Evolutionary conservation across 2,888 invertebrate species (phyloP).

Genomic region (Agrochola circellaris): DNA sequence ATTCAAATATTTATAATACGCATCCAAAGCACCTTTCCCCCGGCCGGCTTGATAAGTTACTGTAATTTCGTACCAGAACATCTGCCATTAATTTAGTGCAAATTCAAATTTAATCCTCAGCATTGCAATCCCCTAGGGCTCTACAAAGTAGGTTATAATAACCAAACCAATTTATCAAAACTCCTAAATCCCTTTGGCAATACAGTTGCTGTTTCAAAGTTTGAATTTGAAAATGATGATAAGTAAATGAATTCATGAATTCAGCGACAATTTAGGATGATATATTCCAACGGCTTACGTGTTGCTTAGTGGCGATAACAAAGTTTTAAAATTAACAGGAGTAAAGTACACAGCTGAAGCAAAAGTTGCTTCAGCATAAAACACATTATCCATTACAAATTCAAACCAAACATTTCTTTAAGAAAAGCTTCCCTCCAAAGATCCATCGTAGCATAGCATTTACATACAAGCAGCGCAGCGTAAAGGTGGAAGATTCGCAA

Average conservation of each 20-base stretch:
- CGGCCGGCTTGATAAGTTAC: slow-evolving; percentile 25
- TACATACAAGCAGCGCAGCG: slow-evolving; percentile 20
- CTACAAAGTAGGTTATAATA: slow-evolving; percentile 51
- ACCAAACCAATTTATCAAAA: slow-evolving; percentile 51
- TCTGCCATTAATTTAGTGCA: slow-evolving; percentile 44
- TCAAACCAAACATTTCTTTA: slow-evolving; percentile 35
- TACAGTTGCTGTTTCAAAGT: slow-evolving; percentile 38
- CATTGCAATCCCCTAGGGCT: slow-evolving; percentile 27
- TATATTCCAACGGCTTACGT: slow-evolving; percentile 9
- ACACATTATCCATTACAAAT: slow-evolving; percentile 33
- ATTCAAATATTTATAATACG: slow-evolving; percentile 8
- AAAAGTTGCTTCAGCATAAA: background rate
- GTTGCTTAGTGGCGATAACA: background rate
- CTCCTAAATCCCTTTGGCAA: slow-evolving; percentile 50
- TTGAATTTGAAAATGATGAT: slow-evolving; percentile 49
- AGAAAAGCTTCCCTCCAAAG: slow-evolving; percentile 25
- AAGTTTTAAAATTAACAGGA: slow-evolving; percentile 13
- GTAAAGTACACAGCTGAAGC: background rate
- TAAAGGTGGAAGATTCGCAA: slow-evolving; percentile 51
- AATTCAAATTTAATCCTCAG: slow-evolving; percentile 57
- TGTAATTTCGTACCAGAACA: slow-evolving; percentile 27
- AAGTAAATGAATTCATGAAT: slow-evolving; percentile 39
- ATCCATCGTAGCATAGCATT: slow-evolving; percentile 10
- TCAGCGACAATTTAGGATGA: slow-evolving; percentile 16
- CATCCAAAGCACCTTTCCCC: background rate